A percentile compares a stretch with the other conserved stretches of the same genome.
These are phyloP conservation scores for Petrolisthes cinctipes DNA, from an alignment of 2,888 invertebrate species.

Conservation along the genomic window DNA sequence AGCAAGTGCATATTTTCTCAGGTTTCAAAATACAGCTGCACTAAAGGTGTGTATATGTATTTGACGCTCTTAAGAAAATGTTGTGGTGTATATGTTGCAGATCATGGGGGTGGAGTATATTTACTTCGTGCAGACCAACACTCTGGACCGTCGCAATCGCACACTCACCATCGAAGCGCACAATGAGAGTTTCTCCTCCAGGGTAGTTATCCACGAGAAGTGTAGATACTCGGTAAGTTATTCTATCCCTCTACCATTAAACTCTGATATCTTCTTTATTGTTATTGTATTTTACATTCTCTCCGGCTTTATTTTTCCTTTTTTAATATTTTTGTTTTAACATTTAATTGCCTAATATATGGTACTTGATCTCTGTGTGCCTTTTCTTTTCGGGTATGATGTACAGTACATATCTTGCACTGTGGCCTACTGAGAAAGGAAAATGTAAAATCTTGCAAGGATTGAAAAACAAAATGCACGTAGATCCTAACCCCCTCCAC, in stretches of 20 bases:
- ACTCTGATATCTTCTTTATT: neutral
- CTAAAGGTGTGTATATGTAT: no score
- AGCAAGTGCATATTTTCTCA: no score
- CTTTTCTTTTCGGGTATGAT: neutral
- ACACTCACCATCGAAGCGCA: constrained; percentile 89
- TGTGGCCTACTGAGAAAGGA: neutral
- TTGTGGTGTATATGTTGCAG: constrained; percentile 71
- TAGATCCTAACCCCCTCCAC: neutral
- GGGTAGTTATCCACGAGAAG: constrained; percentile 88
- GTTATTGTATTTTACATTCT: neutral
- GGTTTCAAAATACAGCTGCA: no score
- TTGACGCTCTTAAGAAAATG: no score
- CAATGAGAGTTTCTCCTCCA: constrained; percentile 89
- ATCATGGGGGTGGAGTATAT: constrained; percentile 93
- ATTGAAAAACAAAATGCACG: neutral
- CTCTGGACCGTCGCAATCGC: constrained; percentile 82
- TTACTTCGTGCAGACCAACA: constrained; percentile 91
- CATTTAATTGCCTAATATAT: neutral
- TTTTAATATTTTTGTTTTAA: neutral
- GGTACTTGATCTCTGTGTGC: neutral
- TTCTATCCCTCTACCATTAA: neutral
- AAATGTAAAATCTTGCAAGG: neutral
- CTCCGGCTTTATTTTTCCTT: neutral
- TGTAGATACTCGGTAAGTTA: constrained; percentile 86
- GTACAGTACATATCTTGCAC: no score